Evolutionary conservation across 92 coral and sea anemone genomes (phyloP), one percentile per base, ranked within the genome.

Genomic region (Siderastrea radians): DNA sequence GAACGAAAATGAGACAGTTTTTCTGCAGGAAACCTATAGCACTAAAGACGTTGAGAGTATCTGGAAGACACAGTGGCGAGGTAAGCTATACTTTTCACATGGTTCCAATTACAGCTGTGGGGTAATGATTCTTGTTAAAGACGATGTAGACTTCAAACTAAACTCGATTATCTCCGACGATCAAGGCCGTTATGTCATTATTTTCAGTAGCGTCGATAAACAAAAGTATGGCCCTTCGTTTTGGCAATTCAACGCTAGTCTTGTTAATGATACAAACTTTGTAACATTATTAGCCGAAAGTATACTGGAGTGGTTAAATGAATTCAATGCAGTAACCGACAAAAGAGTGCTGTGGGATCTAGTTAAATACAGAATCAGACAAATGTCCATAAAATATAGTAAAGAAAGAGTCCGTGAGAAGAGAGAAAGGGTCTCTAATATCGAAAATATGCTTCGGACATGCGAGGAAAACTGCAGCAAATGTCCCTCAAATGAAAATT

Each of bases 401-500:
- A 26, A 26, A 26, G 38, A 26, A 26, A 26, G 38, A 26, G 38
- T 26, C 38, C 38, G 38, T 26, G 38, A 26, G 38, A 26, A 26
- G 38, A 26, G 38, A 26, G 38, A 26, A 26, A 26, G 38, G 38
- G 38, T 26, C 38, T 26, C 38, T 26, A 26, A 26, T 26, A 26
- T 26, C 38, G 11, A 59, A 59, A 64, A 64, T 9, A 5, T 60
- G 13, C 65, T 60, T 60, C 69, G 26, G 43, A 65, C 43, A 4
- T 65, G 46, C 43, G 45, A 65, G 4, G 6, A 65, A 15, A n/a
- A 17, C 7, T 65, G 43, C n/a, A 65, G 69, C 69, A 65, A 65
- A 26, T 65, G 69, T 65, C 85, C 79, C 16, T 64, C 70, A 15
- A 68, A 78, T 73, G 93, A 90, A 70, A 74, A 57, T n/a, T 58